Evolutionary conservation across 2,113 vertebrate genomes (phyloP).

Genomic region (Malurus melanocephalus): DNA sequence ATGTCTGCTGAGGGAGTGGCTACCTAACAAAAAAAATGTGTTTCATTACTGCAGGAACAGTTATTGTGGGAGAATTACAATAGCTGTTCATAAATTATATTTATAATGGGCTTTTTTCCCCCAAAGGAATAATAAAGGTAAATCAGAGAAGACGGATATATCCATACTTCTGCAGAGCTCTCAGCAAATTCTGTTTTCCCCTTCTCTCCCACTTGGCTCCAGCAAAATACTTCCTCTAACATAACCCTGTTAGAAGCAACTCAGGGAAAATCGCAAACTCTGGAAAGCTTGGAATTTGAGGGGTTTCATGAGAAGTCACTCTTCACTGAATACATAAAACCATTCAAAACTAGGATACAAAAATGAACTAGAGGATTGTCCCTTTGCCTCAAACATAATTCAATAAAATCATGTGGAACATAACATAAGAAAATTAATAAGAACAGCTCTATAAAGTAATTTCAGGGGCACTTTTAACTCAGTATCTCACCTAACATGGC

Average conservation of each 20-base stretch:
- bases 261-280: neutral
- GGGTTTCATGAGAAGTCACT: neutral
- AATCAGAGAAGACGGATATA: neutral
- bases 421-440: neutral
- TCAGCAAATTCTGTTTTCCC: neutral
- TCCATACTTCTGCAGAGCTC: neutral
- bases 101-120: neutral
- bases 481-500: neutral
- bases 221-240: neutral
- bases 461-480: neutral
- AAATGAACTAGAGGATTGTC: neutral
- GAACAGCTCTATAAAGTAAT: neutral
- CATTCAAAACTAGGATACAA: neutral
- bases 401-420: neutral
- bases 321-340: neutral
- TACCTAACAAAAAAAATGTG: neutral
- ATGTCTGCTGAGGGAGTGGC: neutral
- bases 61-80: neutral
- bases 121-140: neutral
- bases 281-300: neutral
- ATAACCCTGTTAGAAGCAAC: neutral
- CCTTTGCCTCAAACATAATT: neutral
- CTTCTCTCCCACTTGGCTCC: neutral
- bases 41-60: neutral
- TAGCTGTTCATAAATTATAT: neutral